Conservation (phyloP, 2,113 vertebrate genomes). For the Murina feae region DNA sequence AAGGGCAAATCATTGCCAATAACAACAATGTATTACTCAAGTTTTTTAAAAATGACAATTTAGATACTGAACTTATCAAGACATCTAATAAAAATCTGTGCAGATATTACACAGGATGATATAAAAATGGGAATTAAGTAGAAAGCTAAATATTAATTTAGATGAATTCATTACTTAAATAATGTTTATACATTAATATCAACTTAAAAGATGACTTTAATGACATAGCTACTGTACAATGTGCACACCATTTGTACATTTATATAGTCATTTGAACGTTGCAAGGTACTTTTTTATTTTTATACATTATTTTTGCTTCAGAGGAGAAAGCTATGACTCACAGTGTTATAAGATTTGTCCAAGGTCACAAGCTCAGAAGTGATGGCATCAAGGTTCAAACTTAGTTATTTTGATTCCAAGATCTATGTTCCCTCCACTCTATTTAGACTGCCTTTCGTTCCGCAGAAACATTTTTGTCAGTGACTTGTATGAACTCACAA, state of each 20-base stretch:
- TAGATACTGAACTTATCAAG: neutral
- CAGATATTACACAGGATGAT: neutral
- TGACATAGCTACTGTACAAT: neutral
- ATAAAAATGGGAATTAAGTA: neutral
- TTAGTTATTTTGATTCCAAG: constrained; percentile 14
- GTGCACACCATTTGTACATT: neutral
- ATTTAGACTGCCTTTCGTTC: neutral
- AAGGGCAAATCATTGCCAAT: neutral
- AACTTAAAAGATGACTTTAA: neutral
- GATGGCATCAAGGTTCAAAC: neutral
- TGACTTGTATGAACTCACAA: neutral
- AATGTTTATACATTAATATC: neutral
- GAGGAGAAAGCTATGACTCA: neutral
- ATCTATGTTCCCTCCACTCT: neutral
- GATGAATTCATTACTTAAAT: neutral
- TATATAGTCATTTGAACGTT: neutral
- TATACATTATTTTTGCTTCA: neutral
- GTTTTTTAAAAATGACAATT: neutral
- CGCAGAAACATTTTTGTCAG: neutral
- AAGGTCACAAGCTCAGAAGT: constrained; percentile 27
- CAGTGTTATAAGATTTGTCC: neutral
- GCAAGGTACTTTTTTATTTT: constrained; percentile 21
- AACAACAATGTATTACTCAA: neutral
- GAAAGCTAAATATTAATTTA: neutral
- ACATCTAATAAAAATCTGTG: neutral